These are phyloP conservation scores for Bemisia tabaci DNA, from an alignment of 1,140 invertebrate species.

Conservation along the genomic window DNA sequence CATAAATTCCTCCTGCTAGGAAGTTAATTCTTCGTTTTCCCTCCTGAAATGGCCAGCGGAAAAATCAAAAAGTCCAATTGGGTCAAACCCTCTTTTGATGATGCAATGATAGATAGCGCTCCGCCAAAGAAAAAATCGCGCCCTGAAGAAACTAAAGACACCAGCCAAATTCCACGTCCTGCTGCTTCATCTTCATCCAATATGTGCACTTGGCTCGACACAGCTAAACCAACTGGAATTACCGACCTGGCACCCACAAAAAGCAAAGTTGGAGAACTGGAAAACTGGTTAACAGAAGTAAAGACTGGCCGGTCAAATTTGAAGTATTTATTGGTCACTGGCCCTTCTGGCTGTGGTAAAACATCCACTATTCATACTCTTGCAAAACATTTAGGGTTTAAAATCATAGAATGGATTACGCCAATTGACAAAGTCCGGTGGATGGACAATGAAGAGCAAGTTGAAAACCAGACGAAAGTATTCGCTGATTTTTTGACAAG, in stretches of 20 bases:
- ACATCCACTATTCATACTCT: constrained; percentile 43
- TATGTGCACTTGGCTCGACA: constrained; percentile 34
- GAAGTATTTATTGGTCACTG: constrained; percentile 44
- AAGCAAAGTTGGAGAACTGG: constrained; percentile 46
- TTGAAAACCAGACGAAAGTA: constrained; percentile 20
- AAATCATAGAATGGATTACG: constrained; percentile 55
- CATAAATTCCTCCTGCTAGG: too few species aligned
- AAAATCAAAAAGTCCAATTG: background rate
- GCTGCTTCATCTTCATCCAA: background rate
- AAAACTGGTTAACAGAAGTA: constrained; percentile 36
- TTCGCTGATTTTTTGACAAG: constrained; percentile 52
- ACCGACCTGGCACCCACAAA: constrained; percentile 42
- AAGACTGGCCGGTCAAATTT: background rate
- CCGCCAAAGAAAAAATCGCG: background rate
- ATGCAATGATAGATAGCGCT: background rate
- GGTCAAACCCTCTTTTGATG: background rate
- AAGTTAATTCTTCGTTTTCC: too few species aligned
- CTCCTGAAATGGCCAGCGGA: background rate
- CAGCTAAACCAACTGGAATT: constrained; percentile 36
- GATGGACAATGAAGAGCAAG: constrained; percentile 29
- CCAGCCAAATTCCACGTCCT: background rate
- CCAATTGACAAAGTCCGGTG: constrained; percentile 40
- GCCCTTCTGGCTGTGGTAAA: constrained; percentile 57
- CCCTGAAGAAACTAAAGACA: background rate
- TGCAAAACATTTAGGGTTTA: constrained; percentile 40